phyloP scores from a whole-genome alignment of 2,888 invertebrate genomes.

The Asteroscopus sphinx region DNA sequence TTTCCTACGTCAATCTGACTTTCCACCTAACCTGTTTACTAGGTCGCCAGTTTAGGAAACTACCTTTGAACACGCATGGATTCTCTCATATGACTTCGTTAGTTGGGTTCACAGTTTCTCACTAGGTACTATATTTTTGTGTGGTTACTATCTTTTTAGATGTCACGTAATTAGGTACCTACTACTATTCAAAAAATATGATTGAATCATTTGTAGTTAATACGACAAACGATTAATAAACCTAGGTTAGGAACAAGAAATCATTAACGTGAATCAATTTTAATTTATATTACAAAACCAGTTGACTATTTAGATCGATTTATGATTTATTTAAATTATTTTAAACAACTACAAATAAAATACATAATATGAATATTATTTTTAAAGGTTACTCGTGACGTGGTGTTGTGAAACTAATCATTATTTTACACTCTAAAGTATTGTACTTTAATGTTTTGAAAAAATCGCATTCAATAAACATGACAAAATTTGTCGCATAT shows the following conservation, averaged over 20 bases:
- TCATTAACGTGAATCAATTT: not conserved
- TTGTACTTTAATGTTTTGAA: conserved; percentile 2
- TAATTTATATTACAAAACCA: not conserved
- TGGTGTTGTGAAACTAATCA: not conserved
- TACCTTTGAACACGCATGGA: conserved; percentile 64
- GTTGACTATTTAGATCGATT: not conserved
- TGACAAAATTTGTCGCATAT: not conserved
- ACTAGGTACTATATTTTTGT: too few species aligned
- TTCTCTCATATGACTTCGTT: conserved; percentile 45
- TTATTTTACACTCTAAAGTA: not conserved
- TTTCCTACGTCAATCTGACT: conserved; percentile 34
- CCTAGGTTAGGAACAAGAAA: not conserved
- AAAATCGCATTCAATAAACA: conserved; percentile 14
- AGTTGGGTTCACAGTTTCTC: conserved; percentile 19
- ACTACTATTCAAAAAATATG: not conserved
- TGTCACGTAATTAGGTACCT: too few species aligned
- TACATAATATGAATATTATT: conserved; percentile 1
- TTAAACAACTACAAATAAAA: conserved; percentile 8
- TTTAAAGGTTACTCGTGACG: conserved; percentile 22
- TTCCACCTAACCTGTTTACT: conserved; percentile 64
- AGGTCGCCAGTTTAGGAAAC: conserved; percentile 65
- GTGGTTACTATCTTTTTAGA: too few species aligned
- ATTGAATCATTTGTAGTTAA: conserved; percentile 24
- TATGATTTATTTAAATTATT: conserved; percentile 11
- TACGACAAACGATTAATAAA: conserved; percentile 4